Evolutionary conservation across 2,113 vertebrate species (phyloP).

Genomic region (Mastomys natalensis): DNA sequence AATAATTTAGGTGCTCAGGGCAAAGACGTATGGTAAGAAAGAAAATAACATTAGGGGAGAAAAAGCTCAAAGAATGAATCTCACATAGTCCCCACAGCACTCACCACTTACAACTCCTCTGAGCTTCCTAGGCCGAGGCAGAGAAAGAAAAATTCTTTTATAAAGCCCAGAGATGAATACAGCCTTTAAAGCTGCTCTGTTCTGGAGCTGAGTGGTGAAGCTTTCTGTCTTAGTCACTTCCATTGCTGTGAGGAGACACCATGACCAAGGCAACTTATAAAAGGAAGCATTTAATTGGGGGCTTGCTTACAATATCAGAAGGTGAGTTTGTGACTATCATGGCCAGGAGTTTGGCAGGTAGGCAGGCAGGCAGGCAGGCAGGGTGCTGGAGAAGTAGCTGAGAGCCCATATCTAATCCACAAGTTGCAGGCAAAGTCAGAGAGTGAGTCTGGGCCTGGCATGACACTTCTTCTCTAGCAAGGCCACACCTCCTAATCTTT

Average conservation of each 20-base stretch:
- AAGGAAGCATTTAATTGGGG: background rate
- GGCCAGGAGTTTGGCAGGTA: background rate
- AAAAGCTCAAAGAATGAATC: background rate
- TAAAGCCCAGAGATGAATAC: background rate
- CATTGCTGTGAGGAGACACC: background rate
- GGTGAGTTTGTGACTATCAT: background rate
- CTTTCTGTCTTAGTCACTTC: background rate
- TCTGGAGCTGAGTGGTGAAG: background rate
- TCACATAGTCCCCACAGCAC: too few species aligned
- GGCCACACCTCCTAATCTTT: background rate
- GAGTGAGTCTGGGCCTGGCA: background rate
- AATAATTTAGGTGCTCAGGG: constrained; percentile 5
- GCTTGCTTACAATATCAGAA: background rate
- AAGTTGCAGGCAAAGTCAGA: background rate
- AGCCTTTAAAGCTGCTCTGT: background rate
- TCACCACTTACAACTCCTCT: background rate
- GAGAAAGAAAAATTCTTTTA: background rate
- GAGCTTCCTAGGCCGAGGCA: background rate
- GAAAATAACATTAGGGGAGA: background rate
- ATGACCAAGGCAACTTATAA: background rate
- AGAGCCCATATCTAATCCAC: background rate
- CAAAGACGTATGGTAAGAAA: background rate
- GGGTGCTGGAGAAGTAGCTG: background rate
- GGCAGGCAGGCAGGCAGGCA: background rate
- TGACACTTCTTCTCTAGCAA: background rate